Evolutionary conservation across 1,140 invertebrate species (phyloP).

Genomic region (Sminthurinus signatus): DNA sequence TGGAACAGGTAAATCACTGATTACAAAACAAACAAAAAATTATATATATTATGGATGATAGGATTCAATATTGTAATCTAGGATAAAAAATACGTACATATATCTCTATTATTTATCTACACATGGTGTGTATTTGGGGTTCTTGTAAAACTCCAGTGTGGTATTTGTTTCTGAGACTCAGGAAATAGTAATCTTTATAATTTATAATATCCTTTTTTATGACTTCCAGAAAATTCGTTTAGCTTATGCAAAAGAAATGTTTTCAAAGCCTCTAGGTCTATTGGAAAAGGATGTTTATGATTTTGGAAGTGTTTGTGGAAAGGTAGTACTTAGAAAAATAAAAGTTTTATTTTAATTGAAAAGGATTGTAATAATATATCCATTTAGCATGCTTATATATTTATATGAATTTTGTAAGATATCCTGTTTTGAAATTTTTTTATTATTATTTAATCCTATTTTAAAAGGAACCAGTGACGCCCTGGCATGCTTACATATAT

Average conservation of each 20-base stretch:
- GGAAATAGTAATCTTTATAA: not conserved
- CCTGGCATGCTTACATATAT: conserved; percentile 10
- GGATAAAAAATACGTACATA: too few relatives aligned
- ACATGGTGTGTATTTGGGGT: not conserved
- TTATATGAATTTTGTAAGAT: too few relatives aligned
- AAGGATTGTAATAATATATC: too few relatives aligned
- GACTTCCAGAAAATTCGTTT: not conserved
- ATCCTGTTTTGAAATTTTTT: too few relatives aligned
- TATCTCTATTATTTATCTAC: not conserved
- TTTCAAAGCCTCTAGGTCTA: not conserved
- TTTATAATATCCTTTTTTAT: not conserved
- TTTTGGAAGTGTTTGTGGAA: not conserved
- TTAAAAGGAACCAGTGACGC: conserved; percentile 4
- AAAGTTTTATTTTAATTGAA: too few relatives aligned
- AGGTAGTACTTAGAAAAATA: too few relatives aligned
- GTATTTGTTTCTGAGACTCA: not conserved
- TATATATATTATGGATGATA: not conserved
- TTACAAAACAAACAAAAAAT: not conserved
- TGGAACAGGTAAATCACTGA: not conserved
- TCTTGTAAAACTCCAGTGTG: not conserved
- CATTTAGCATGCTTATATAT: too few relatives aligned
- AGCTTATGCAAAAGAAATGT: conserved; percentile 1
- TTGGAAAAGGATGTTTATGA: conserved; percentile 1
- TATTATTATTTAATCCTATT: too few relatives aligned
- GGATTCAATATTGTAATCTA: too few relatives aligned